These are phyloP conservation scores for Proisotoma minuta DNA, from an alignment of 2,888 invertebrate genomes.

Conservation along the genomic window DNA sequence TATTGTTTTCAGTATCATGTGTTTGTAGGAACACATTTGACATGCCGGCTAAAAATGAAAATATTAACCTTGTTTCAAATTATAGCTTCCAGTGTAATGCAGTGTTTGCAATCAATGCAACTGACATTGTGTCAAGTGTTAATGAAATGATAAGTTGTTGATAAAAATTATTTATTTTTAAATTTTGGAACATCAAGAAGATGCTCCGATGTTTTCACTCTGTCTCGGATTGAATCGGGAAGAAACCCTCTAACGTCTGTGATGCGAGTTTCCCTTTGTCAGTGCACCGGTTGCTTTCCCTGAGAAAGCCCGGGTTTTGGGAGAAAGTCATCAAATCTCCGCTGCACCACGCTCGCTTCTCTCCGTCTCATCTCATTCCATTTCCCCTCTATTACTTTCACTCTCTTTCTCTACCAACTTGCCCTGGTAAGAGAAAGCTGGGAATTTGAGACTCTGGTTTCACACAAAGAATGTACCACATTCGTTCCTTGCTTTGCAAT, in stretches of 20 bases:
- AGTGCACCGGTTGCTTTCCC: slow-evolving; percentile 12
- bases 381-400: no score
- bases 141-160: no score
- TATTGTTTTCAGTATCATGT: no score
- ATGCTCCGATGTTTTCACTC: slow-evolving; percentile 14
- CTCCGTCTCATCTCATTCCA: not conserved
- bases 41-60: no score
- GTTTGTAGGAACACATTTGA: no score
- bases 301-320: slow-evolving; percentile 16
- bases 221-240: slow-evolving; percentile 7
- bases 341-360: slow-evolving; percentile 38
- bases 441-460: not conserved
- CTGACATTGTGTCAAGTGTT: no score
- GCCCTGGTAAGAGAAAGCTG: no score
- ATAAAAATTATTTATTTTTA: slow-evolving; percentile 18
- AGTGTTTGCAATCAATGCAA: no score
- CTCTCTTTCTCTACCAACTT: not conserved
- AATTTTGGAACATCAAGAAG: slow-evolving; percentile 23
- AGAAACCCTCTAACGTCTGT: slow-evolving; percentile 45
- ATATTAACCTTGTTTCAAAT: no score
- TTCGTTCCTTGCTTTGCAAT: no score
- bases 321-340: slow-evolving; percentile 37
- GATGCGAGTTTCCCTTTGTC: slow-evolving; percentile 25
- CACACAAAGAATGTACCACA: no score
- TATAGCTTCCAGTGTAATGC: no score